Conservation (phyloP, 2,888 invertebrate species). For the Cynaeus angustus region DNA sequence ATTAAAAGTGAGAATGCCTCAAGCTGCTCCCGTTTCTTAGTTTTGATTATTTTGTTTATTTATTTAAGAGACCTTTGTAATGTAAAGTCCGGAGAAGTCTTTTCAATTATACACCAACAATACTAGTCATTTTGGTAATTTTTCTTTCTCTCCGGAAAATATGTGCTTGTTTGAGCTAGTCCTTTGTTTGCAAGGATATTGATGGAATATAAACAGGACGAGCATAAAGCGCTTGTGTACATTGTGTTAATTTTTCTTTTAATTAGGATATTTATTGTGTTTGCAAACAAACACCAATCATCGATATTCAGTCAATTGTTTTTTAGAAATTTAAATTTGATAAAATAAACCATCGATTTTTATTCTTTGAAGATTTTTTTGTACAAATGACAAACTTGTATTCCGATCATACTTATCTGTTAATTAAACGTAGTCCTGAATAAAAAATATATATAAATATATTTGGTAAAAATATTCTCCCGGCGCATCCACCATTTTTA, state of each 20-base stretch:
- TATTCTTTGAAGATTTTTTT: no score
- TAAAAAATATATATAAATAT: no score
- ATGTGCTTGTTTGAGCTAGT: neutral
- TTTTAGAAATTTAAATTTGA: no score
- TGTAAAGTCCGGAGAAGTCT: neutral
- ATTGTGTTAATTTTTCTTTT: neutral
- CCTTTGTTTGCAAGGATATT: constrained; percentile 1
- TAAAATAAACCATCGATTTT: no score
- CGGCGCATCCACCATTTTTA: no score
- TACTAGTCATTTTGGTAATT: neutral
- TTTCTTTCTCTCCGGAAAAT: neutral
- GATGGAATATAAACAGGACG: constrained; percentile 2
- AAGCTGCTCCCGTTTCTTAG: neutral
- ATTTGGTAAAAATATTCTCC: no score
- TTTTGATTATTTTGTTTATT: neutral
- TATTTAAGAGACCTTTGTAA: neutral
- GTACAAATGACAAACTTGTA: no score
- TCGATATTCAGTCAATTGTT: no score
- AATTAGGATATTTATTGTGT: no score
- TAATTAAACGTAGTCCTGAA: no score
- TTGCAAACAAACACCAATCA: no score
- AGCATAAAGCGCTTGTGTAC: neutral
- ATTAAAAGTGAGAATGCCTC: neutral
- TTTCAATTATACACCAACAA: neutral
- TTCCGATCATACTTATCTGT: no score